phyloP scores from a whole-genome alignment of 1,140 invertebrate species.

The Drosophila bifasciata region DNA sequence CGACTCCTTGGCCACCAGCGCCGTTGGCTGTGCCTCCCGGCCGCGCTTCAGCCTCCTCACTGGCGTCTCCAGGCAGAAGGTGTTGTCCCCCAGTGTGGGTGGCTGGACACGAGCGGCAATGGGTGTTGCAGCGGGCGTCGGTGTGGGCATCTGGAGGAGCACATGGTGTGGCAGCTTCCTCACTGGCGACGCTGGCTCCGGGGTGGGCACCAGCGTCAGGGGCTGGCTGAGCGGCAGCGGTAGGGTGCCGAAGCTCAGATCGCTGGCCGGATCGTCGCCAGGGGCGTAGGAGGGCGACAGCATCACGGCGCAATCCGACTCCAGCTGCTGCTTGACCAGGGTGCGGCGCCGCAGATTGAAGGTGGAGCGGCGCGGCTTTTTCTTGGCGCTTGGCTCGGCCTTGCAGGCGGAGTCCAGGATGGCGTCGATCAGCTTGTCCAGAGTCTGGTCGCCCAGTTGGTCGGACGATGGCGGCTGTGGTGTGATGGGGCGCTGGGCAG shows the following conservation, averaged over 20 bases:
- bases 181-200: slow-evolving; percentile 55
- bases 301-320: slow-evolving; percentile 39
- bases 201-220: slow-evolving; percentile 27
- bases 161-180: slow-evolving; percentile 28
- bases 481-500: slow-evolving; percentile 20
- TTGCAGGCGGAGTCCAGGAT: slow-evolving; percentile 81
- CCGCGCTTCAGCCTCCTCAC: slow-evolving; percentile 48
- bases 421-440: slow-evolving; percentile 81
- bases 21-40: slow-evolving; percentile 15
- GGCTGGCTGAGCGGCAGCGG: slow-evolving; percentile 22
- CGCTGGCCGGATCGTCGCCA: slow-evolving; percentile 80
- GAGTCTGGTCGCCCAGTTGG: slow-evolving; percentile 74
- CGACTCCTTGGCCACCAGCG: slow-evolving; percentile 41
- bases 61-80: slow-evolving; percentile 67
- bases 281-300: slow-evolving; percentile 80
- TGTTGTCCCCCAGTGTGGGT: slow-evolving; percentile 36
- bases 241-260: slow-evolving; percentile 65
- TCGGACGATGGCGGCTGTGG: slow-evolving; percentile 60
- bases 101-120: not conserved
- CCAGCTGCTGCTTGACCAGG: slow-evolving; percentile 71
- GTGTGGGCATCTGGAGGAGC: slow-evolving; percentile 49
- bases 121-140: slow-evolving; percentile 31
- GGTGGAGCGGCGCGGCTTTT: slow-evolving; percentile 64
- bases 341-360: slow-evolving; percentile 77
- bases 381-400: slow-evolving; percentile 61